Evolutionary conservation across 2,113 vertebrate species (phyloP), one percentile per base, ranked within the genome.

Genomic region (Picathartes gymnocephalus): DNA sequence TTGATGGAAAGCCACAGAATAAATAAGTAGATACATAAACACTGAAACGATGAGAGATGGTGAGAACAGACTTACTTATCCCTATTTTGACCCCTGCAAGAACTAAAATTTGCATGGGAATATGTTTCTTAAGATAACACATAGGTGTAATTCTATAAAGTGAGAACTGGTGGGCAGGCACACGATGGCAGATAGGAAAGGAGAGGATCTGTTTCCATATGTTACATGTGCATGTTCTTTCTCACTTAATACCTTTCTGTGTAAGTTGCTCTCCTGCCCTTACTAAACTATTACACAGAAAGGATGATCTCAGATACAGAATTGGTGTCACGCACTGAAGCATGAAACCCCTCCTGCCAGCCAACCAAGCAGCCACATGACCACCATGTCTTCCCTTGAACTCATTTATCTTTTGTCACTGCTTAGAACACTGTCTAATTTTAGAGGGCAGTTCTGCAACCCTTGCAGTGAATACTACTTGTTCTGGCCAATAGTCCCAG

Each of bases 381-480:
- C 42, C 66, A 11, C 3, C 1, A 9, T 53, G 35, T 37, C 87
- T 94, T 91, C 61, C 66, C 40, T 69, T 74, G 57, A 90, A 64
- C 70, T 91, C 87, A 31, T 89, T 82, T 74, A 54, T 86, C 90
- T 90, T 91, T 84, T 85, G 83, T 83, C 86, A 86, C 31, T 11
- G 15, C 71, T 76, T 53, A 53, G 57, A 44, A 68, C 21, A 58
- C 23, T 31, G 15, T 50, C 80, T 95, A 93, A 76, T 92, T 88
- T 83, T 80, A 83, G 91, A 86, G 61, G 54, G 71, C 62, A 81
- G 58, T 90, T 92, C 86, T 93, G 83, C 72, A 92, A 33, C 16
- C 30, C 21, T 81, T 62, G 64, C 86, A 73, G 7, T 66, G 91
- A 89, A 86, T 77, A 88, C 83, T 33, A 53, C 61, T 76, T 33